A percentile compares a stretch with the other conserved stretches of the same genome.
Conservation (phyloP, 2,113 vertebrate species). For the Chaetodon trifascialis region DNA sequence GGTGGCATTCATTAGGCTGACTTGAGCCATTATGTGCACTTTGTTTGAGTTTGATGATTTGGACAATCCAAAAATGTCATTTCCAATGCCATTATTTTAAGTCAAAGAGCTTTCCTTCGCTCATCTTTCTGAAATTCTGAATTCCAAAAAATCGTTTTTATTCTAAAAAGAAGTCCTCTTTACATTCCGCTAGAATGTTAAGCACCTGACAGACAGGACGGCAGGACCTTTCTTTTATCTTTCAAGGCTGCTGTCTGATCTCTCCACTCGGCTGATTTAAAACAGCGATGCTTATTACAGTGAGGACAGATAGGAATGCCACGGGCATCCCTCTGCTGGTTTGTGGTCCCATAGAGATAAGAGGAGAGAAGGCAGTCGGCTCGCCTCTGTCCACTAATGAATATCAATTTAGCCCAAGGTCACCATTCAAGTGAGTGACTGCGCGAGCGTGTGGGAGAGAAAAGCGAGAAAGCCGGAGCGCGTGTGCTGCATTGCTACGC, state of each 20-base stretch:
- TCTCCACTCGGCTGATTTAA: conserved; percentile 56
- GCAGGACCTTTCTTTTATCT: conserved; percentile 46
- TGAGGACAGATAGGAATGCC: conserved; percentile 56
- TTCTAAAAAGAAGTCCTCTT: neutral
- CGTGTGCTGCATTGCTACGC: conserved; percentile 30
- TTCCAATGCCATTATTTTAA: too few relatives aligned
- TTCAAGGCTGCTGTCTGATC: conserved; percentile 43
- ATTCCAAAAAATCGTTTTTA: too few relatives aligned
- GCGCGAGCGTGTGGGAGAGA: too few relatives aligned
- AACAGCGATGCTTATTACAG: conserved; percentile 54
- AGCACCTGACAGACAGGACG: conserved; percentile 26
- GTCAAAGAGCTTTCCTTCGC: too few relatives aligned
- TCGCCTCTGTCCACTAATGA: conserved; percentile 68
- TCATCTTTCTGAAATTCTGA: neutral
- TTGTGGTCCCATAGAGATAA: conserved; percentile 70
- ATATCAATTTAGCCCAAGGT: conserved; percentile 80
- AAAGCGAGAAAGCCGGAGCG: neutral
- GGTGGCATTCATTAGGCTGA: neutral
- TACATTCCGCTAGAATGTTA: neutral
- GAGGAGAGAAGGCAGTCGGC: conserved; percentile 29
- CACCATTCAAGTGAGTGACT: conserved; percentile 38
- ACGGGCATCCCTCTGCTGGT: conserved; percentile 49
- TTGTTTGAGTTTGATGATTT: too few relatives aligned
- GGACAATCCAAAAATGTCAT: too few relatives aligned
- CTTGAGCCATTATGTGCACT: neutral